Evolutionary conservation across 2,888 invertebrate genomes (phyloP), one percentile per base, ranked within the genome.

Genomic region (Eilema griseolum): DNA sequence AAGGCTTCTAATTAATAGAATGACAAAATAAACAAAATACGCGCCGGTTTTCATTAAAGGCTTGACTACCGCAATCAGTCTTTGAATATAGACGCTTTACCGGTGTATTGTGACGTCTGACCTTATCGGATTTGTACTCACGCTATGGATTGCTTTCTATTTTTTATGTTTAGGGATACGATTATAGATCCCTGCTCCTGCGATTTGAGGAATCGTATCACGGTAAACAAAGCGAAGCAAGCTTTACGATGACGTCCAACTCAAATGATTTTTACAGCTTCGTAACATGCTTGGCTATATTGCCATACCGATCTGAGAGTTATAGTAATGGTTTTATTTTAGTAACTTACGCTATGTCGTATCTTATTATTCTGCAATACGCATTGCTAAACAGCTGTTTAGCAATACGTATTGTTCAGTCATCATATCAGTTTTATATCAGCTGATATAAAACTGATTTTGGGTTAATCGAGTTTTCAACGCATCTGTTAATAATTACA

Each of bases 1-100:
- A 92, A 85, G 87, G 83, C 77, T 83, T 84, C 85, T 90, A 90
- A 92, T 92, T 92, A 90, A 90, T 89, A 87, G 84, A 89, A 90
- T 86, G 89, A 87, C 88, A 90, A 89, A 83, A 88, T 86, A 87
- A 88, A 88, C 86, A 88, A 86, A 88, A 88, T 84, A 86, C 88
- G 89, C 86, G 85, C 83, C 79, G 79, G 84, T 83, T 84, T 86
- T 86, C 83, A 83, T 84, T 85, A 86, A 81, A 81, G 83, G 75
- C 69, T 77, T 74, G 80, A 73, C 80, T 78, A 74, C 78, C 82
- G 84, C 82, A 83, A 85, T 86, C 82, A 82, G 79, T 81, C 82
- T 79, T 82, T 78, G 76, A 77, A 72, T 77, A 67, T 71, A 70
- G 67, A 71, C 69, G 66, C 31, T 72, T 77, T 66, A 69, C 37